Evolutionary conservation across 1,140 invertebrate genomes (phyloP).

Genomic region (Papilio polyxenes): DNA sequence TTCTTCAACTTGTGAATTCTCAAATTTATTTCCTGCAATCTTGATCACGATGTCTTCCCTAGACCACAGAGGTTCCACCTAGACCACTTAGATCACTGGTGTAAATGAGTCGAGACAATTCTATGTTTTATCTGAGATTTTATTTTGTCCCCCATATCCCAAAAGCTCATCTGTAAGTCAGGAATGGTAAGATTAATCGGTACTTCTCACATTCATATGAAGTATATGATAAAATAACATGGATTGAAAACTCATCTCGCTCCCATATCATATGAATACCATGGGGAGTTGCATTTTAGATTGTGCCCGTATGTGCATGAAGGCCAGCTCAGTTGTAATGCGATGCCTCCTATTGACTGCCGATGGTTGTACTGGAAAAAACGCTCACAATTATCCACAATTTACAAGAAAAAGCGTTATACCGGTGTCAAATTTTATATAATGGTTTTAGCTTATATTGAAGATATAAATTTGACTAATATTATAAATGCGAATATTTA

Average conservation of each 20-base stretch:
- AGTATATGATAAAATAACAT: background rate
- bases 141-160: too few relatives aligned
- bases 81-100: too few relatives aligned
- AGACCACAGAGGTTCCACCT: too few relatives aligned
- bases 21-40: too few relatives aligned
- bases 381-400: conserved; percentile 1
- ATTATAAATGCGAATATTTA: too few relatives aligned
- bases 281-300: conserved; percentile 26
- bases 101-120: too few relatives aligned
- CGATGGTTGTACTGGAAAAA: background rate
- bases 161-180: too few relatives aligned
- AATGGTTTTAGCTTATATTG: background rate
- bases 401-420: background rate
- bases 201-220: background rate
- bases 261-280: conserved; percentile 18
- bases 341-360: conserved; percentile 14
- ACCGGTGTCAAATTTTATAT: background rate
- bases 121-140: too few relatives aligned
- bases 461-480: background rate
- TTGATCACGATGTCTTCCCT: too few relatives aligned
- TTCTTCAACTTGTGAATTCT: too few relatives aligned
- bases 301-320: background rate
- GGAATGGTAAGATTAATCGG: background rate
- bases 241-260: background rate
- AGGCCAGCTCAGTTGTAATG: background rate